Evolutionary conservation across 2,888 invertebrate genomes (phyloP).

Genomic region (Hyppa rectilinea): DNA sequence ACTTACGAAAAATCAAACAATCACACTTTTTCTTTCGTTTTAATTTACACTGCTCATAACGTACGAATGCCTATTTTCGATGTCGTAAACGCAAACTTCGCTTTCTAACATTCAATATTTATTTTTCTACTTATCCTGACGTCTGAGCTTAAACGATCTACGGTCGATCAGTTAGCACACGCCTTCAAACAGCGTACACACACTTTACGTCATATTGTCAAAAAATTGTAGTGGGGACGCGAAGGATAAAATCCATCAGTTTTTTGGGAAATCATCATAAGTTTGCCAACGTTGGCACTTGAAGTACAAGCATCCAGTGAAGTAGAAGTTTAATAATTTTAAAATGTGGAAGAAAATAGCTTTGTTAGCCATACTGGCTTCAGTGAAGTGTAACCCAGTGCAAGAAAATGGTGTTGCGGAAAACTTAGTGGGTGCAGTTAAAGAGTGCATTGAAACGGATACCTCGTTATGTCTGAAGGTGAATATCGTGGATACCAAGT

Average conservation of each 20-base stretch:
- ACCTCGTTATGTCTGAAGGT: slow-evolving; percentile 92
- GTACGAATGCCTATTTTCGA: slow-evolving; percentile 78
- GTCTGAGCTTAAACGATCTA: slow-evolving; percentile 73
- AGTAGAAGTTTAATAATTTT: slow-evolving; percentile 57
- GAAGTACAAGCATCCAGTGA: slow-evolving; percentile 73
- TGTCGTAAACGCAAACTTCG: slow-evolving; percentile 86
- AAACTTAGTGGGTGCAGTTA: slow-evolving; percentile 85
- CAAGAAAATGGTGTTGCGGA: slow-evolving; percentile 84
- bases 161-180: slow-evolving; percentile 82
- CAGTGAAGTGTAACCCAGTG: slow-evolving; percentile 83
- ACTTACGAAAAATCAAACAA: slow-evolving; percentile 87
- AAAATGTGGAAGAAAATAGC: slow-evolving; percentile 84
- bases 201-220: slow-evolving; percentile 83
- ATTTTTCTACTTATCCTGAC: slow-evolving; percentile 89
- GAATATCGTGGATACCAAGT: slow-evolving; percentile 78
- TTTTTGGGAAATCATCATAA: slow-evolving; percentile 88
- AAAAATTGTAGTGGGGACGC: slow-evolving; percentile 81
- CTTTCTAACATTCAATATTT: slow-evolving; percentile 90
- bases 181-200: slow-evolving; percentile 82
- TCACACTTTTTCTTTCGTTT: slow-evolving; percentile 90
- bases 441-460: slow-evolving; percentile 91
- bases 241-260: slow-evolving; percentile 88
- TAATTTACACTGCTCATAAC: slow-evolving; percentile 85
- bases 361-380: slow-evolving; percentile 82
- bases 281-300: slow-evolving; percentile 82